Percentiles rank a stretch among this genome's conserved stretches.
phyloP scores from a whole-genome alignment of 1,140 invertebrate genomes.

The Cryptotermes secundus region DNA sequence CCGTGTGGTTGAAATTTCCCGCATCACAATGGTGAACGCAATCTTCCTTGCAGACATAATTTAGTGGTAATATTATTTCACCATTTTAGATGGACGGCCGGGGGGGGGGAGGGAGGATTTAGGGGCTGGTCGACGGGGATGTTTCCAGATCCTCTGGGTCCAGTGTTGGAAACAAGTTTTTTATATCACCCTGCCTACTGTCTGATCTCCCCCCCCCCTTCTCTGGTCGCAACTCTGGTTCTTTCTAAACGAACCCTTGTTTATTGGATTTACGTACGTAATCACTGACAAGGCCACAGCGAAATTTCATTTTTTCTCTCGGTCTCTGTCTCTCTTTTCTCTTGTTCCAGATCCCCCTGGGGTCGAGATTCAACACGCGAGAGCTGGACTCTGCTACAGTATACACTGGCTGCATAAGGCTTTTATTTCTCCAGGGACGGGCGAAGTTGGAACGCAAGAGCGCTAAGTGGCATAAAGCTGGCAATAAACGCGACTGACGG shows the following conservation, averaged over 20 bases:
- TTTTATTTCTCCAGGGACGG: neutral
- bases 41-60: neutral
- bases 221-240: neutral
- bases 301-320: conserved; percentile 15
- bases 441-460: neutral
- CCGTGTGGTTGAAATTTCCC: neutral
- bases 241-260: conserved; percentile 16
- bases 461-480: conserved; percentile 2
- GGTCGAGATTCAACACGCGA: conserved; percentile 2
- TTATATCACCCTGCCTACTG: neutral
- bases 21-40: neutral
- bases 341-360: neutral
- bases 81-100: neutral
- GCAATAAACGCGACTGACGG: conserved; percentile 3
- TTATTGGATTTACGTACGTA: conserved; percentile 17
- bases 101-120: neutral
- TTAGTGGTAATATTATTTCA: neutral
- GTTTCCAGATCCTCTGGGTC: neutral
- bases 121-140: neutral
- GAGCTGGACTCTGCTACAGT: neutral
- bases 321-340: neutral
- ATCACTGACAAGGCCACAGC: conserved; percentile 7
- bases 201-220: neutral
- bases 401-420: neutral
- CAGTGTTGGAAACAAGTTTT: conserved; percentile 6